Base-by-base conservation (phyloP, 2,888 invertebrate genomes). In the Artemia sp. region DNA sequence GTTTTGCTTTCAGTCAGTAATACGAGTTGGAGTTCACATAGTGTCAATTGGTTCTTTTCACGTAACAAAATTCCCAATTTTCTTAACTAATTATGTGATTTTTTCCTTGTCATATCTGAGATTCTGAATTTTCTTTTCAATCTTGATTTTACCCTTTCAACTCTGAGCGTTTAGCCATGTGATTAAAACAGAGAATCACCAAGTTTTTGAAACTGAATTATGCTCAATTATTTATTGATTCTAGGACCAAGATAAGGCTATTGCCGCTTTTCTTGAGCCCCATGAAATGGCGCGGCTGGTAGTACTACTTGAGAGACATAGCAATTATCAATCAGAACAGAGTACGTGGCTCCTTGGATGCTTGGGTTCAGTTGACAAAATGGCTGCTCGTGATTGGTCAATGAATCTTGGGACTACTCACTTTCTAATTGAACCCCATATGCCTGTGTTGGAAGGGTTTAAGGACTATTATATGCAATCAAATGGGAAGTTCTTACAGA, bases 371-470 rank as follows among this genome's bases (percentile, higher is more conserved):
- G 50, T 71, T 14, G 68, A 67, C 12, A 53, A 52, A 38, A 51
- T 67, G 58, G 69, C 52, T 19, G 67, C 67, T 11, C 64, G 69
- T 8, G 67, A 71, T 51, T 71, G 71, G 71, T 66, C 71, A 4
- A 66, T 71, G 50, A 66, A 64, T 67, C 52, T 71, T 10, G 53
- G 58, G 52, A 67, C 69, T 14, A 66, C 19, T n/a, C 51, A 53
- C n/a, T 71, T 72, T 66, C 70, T 74, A 12, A 68, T 74, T 5
- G 74, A 74, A 68, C 73, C 74, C 5, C 74, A 74, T 58, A 72
- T 74, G 68, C 73, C 73, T 6, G 72, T 74, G 67, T 67, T 74
- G n/a, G 71, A 68, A 38, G 71, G 71, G 14, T 52, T 71, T 12
- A 66, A 66, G 19, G 67, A 51, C 12, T 71, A 69, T 24, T 58